phyloP scores from a whole-genome alignment of 2,113 vertebrate genomes.

The Ctenomys sociabilis region DNA sequence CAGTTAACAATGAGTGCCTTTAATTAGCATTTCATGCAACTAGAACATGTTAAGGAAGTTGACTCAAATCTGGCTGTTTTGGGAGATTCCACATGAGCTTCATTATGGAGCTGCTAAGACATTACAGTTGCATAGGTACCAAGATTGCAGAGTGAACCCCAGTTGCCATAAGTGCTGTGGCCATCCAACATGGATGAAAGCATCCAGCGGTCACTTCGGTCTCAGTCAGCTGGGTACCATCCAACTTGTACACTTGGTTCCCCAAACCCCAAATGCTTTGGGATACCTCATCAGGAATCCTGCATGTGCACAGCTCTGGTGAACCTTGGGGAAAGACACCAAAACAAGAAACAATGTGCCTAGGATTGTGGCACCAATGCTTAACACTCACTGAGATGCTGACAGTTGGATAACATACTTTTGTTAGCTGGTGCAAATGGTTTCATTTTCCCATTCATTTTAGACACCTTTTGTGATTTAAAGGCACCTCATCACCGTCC shows the following conservation, averaged over 20 bases:
- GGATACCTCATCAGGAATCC: background rate
- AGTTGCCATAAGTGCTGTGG: slow-evolving; percentile 76
- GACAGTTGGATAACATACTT: slow-evolving; percentile 36
- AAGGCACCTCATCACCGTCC: background rate
- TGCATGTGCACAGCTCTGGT: background rate
- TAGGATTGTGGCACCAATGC: background rate
- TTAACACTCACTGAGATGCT: slow-evolving; percentile 40
- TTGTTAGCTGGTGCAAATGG: slow-evolving; percentile 39
- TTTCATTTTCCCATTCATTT: slow-evolving; percentile 29
- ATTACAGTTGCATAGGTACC: slow-evolving; percentile 87
- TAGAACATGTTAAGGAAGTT: slow-evolving; percentile 88
- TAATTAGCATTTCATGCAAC: slow-evolving; percentile 90
- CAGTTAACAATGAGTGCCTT: slow-evolving; percentile 88
- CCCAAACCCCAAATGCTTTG: slow-evolving; percentile 41
- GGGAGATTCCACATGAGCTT: slow-evolving; percentile 89
- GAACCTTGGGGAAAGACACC: background rate
- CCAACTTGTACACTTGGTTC: background rate
- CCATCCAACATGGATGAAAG: slow-evolving; percentile 53
- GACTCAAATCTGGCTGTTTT: slow-evolving; percentile 88
- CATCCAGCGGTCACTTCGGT: slow-evolving; percentile 26
- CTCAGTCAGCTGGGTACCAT: slow-evolving; percentile 24
- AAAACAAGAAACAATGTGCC: background rate
- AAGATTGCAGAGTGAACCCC: slow-evolving; percentile 82
- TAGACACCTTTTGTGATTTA: slow-evolving; percentile 52
- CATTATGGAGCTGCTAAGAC: slow-evolving; percentile 87